Evolutionary conservation across 2,888 invertebrate species (phyloP), one percentile per base, ranked within the genome.

Genomic region (Polymixis lichenea): DNA sequence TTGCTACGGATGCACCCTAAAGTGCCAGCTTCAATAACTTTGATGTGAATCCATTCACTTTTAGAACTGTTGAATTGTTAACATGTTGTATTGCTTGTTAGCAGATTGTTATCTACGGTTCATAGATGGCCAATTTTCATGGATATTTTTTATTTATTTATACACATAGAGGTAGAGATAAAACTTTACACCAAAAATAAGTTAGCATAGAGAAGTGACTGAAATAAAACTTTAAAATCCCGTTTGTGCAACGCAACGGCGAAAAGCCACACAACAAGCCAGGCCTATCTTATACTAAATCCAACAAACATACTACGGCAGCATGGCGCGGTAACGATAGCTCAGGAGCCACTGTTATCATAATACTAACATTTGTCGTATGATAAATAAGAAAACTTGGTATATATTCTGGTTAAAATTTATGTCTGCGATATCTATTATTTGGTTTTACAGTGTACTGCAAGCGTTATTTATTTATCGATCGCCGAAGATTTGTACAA

Each of bases 1-100:
- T 87, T 82, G 75, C 65, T 79, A 72, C 75, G 80, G 84, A 90
- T 88, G 88, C 90, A 90, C 89, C 91, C 90, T 66, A 89, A 88
- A 87, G 83, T 86, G 86, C 89, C 87, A 87, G 87, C 88, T 87
- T 85, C 84, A 88, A 89, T 89, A 86, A 89, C 88, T 89, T 88
- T 88, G 87, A 90, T 88, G 90, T 88, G 87, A 74, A 89, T 75
- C 55, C 65, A 72, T 73, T 77, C 71, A 77, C 62, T 82, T 78
- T 75, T 65, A 56, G 69, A 85, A 85, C 72, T 78, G 83, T 85
- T 87, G 70, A 80, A 78, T 71, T 46, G 72, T 61, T n/a, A 80
- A 67, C 51, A 67, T 64, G 43, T 66, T 38, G 17, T 60, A 55
- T 74, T 77, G 46, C 53, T 72, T 64, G 67, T 67, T 53, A 58